Base-by-base conservation (phyloP, 2,113 vertebrate species). In the Proterorhinus semilunaris region DNA sequence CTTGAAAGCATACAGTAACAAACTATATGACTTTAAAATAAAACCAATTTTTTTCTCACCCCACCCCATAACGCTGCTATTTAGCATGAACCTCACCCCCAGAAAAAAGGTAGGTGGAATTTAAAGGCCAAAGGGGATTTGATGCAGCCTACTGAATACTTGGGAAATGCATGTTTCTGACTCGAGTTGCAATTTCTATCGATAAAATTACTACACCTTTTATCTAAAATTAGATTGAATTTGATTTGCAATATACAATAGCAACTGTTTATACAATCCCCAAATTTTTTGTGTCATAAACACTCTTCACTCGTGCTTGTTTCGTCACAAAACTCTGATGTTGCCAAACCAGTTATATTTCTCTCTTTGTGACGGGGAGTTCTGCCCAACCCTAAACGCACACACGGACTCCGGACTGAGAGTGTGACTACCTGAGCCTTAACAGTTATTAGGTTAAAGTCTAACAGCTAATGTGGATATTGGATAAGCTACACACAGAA, bases 291-390 rank as follows among this genome's bases (percentile, higher is more conserved):
- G 36, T 13, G 57, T 59, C 42, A 59, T 59, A 13, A 13, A 59
- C 9, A 36, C 42, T 61, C 58, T 44, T 44, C 36, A 42, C 21
- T 53, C 6, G 51, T 53, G 6, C 36, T 42, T 58, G 55, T 58
- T 58, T 58, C 55, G 27, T 58, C 27, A n/a, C 58, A 44, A 15
- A 61, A 61, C 58, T 61, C 76, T 71, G 68, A 65, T 69, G 69
- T 87, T 67, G 88, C 76, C 82, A 73, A 87, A 92, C 92, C 90
- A 82, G 93, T 93, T 92, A n/a, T n/a, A n/a, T n/a, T 77, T 59
- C 65, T 21, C 6, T 46, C 6, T 58, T 47, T 76, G 59, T 75
- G 47, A 46, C 42, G 72, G 80, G 76, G 79, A 65, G 64, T 70
- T 68, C 68, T 74, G 78, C 88, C 84, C 82, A 79, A 86, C 86